phyloP scores from a whole-genome alignment of 1,140 invertebrate genomes.

The Hypothenemus hampei region DNA sequence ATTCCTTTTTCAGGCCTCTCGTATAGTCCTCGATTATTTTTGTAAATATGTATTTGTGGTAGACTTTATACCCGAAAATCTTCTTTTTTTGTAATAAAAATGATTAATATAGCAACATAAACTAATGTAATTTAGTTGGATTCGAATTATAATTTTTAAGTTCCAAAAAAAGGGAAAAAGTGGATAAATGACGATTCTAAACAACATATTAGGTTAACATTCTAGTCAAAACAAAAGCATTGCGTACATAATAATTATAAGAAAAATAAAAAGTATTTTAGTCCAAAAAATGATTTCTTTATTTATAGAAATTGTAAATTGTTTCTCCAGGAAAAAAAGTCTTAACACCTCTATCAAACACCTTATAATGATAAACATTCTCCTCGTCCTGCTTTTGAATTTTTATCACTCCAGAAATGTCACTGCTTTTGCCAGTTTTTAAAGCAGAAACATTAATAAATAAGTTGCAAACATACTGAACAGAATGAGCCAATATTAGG shows the following conservation, averaged over 20 bases:
- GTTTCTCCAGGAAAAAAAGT: constrained; percentile 58
- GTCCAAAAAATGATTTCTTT: constrained; percentile 4
- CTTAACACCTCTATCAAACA: constrained; percentile 66
- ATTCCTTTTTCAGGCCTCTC: constrained; percentile 1
- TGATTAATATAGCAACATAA: too few species aligned
- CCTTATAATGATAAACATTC: constrained; percentile 59
- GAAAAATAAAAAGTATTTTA: constrained; percentile 24
- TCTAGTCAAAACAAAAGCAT: constrained; percentile 28
- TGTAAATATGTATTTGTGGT: constrained; percentile 1
- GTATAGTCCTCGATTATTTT: constrained; percentile 7
- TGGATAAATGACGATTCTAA: too few species aligned
- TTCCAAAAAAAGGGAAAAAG: constrained; percentile 5
- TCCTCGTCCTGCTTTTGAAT: constrained; percentile 49
- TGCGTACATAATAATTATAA: constrained; percentile 25
- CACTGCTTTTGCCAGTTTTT: constrained; percentile 60
- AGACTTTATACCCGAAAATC: constrained; percentile 1
- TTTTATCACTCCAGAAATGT: constrained; percentile 62
- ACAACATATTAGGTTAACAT: constrained; percentile 16
- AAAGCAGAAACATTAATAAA: constrained; percentile 58
- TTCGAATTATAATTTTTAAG: constrained; percentile 11
- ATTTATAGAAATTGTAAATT: constrained; percentile 38
- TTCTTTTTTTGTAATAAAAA: too few species aligned
- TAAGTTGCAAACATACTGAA: constrained; percentile 59
- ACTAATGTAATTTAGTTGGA: too few species aligned
- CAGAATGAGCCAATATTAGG: constrained; percentile 51